These are phyloP conservation scores for Parazoanthus darwini DNA, from an alignment of 92 coral and sea anemone genomes.

Conservation along the genomic window DNA sequence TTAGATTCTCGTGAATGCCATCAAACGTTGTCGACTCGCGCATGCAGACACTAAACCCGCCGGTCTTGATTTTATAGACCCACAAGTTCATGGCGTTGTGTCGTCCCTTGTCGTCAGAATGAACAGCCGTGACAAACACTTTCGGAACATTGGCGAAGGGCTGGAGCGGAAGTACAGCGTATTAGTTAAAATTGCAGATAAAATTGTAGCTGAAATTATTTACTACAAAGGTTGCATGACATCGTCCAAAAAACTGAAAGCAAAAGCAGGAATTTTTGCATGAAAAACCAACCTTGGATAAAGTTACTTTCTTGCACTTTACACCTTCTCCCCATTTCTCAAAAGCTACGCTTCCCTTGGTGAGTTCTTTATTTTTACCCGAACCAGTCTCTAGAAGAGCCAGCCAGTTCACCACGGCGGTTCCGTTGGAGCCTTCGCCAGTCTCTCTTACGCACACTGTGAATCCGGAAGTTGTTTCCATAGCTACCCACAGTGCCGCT, in stretches of 20 bases:
- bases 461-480: slow-evolving; percentile 48
- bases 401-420: slow-evolving; percentile 53
- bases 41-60: slow-evolving; percentile 43
- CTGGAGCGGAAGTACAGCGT: neutral
- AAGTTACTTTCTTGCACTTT: slow-evolving; percentile 6
- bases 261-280: no score
- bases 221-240: no score
- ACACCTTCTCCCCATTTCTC: neutral
- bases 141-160: slow-evolving; percentile 15
- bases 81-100: slow-evolving; percentile 51
- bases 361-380: slow-evolving; percentile 30
- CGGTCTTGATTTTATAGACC: slow-evolving; percentile 33
- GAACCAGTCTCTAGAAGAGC: slow-evolving; percentile 41
- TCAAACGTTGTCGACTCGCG: slow-evolving; percentile 50
- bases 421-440: slow-evolving; percentile 42
- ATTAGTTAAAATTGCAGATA: neutral
- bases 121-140: slow-evolving; percentile 20
- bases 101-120: slow-evolving; percentile 11
- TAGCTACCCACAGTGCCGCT: slow-evolving; percentile 49
- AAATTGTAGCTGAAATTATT: no score
- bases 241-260: no score
- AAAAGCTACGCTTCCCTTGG: neutral
- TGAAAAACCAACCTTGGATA: neutral
- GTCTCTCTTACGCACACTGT: slow-evolving; percentile 49
- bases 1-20: slow-evolving; percentile 44